A percentile compares a stretch with the other conserved stretches of the same genome.
Conservation (phyloP, 2,888 invertebrate genomes). For the Drosophila multiciliata region DNA sequence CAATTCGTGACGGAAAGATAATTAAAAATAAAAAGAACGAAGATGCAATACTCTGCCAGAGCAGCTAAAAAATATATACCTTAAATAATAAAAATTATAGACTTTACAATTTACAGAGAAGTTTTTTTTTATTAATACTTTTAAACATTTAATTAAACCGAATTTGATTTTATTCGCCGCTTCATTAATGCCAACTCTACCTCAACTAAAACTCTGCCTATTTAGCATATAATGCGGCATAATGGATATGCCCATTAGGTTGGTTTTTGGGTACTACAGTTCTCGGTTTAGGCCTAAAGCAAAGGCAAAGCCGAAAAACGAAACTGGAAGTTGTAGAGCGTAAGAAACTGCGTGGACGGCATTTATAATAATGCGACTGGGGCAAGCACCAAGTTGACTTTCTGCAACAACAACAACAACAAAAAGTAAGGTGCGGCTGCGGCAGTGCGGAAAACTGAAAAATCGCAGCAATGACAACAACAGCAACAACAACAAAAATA, state of each 20-base stretch:
- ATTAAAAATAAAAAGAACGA: background rate
- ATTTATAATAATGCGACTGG: conserved; percentile 79
- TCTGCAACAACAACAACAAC: conserved; percentile 32
- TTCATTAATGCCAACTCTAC: background rate
- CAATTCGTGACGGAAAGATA: conserved; percentile 49
- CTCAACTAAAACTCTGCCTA: background rate
- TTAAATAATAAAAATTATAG: background rate
- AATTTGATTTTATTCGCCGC: background rate
- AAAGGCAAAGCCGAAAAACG: conserved; percentile 48
- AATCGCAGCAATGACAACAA: conserved; percentile 48
- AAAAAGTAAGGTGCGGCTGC: conserved; percentile 76
- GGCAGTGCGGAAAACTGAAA: conserved; percentile 65
- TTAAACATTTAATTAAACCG: background rate
- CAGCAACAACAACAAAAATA: conserved; percentile 8
- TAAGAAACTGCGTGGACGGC: conserved; percentile 83
- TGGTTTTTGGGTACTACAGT: conserved; percentile 23
- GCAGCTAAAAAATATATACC: background rate
- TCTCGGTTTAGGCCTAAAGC: conserved; percentile 20
- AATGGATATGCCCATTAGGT: background rate
- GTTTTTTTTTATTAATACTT: background rate
- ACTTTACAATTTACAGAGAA: background rate
- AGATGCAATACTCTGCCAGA: conserved; percentile 27
- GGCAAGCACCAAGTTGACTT: conserved; percentile 49
- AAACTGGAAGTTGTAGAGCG: conserved; percentile 73
- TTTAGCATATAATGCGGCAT: too few relatives aligned